These are phyloP conservation scores for Limnothrissa miodon DNA, from an alignment of 2,113 vertebrate species.

Conservation along the genomic window DNA sequence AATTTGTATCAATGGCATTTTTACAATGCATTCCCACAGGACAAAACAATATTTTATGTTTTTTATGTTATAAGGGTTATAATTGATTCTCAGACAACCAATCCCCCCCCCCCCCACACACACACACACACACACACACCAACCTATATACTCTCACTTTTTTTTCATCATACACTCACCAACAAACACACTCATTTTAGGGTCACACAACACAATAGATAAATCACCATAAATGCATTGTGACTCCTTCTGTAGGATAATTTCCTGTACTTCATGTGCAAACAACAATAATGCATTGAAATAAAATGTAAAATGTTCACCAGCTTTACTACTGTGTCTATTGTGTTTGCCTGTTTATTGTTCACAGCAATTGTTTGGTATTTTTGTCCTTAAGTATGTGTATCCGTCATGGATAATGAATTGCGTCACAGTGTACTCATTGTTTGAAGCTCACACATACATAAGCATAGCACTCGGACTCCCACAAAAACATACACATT, in stretches of 20 bases:
- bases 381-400: background rate
- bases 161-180: background rate
- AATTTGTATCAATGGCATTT: conserved; percentile 5
- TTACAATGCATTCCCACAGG: background rate
- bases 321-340: background rate
- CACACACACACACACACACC: background rate
- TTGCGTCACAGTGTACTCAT: background rate
- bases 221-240: background rate
- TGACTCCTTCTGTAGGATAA: background rate
- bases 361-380: background rate
- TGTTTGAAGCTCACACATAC: background rate
- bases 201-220: background rate
- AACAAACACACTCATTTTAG: background rate
- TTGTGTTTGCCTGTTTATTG: background rate
- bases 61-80: too few species aligned
- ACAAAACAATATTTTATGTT: background rate
- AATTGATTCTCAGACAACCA: background rate
- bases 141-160: background rate
- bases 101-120: background rate
- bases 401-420: background rate
- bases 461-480: background rate
- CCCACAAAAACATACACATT: background rate
- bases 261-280: background rate
- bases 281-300: background rate
- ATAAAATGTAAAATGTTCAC: background rate